Evolutionary conservation across 2,113 vertebrate species (phyloP), one percentile per base, ranked within the genome.

Genomic region (Tupaia chinensis): DNA sequence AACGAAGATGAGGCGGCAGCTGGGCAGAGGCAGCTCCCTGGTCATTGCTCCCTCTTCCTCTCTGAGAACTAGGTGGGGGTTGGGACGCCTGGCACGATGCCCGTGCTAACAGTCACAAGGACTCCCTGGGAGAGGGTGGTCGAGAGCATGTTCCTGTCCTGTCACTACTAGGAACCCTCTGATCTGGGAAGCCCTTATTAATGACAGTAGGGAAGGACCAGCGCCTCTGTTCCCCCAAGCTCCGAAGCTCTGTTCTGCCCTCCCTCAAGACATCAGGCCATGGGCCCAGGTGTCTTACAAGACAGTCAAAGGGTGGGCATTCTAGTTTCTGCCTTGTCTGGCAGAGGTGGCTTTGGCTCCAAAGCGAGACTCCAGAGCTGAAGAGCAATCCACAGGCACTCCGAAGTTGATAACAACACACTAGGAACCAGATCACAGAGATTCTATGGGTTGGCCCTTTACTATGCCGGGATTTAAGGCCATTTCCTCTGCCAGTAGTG

Each of bases 71-170:
- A 32, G 29, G 58, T 60, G 6, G 17, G 9, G 23, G 29, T 53
- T 20, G 15, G 15, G 56, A 0, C 20, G 8, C 1, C 27, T 7
- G 15, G 53, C 15, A 2, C 6, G 1, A 8, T 0, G 7, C 56
- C 82, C 22, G 0, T 1, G 19, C 27, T 2, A 14, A 25, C 0
- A 1, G 4, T 1, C 16, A 0, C 15, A 3, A 44, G 13, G 14
- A 2, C 63, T 74, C 70, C 63, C 66, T 10, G 0, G 19, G 34
- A 85, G 61, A 68, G 66, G 16, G 27, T 34, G n/a, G 20, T 85
- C 7, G 9, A 84, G 27, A 13, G 56, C 1, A 0, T 19, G 7
- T 23, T 20, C 66, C 72, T 70, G 7, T 58, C 53, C 79, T 72
- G 25, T 1, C 7, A 1, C 29, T 34, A 0, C 1, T 68, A 17